Evolutionary conservation across 2,797 vertebrate genomes (phyloP), one percentile per base, ranked within the genome.

Genomic region (Aldrovandia affinis): DNA sequence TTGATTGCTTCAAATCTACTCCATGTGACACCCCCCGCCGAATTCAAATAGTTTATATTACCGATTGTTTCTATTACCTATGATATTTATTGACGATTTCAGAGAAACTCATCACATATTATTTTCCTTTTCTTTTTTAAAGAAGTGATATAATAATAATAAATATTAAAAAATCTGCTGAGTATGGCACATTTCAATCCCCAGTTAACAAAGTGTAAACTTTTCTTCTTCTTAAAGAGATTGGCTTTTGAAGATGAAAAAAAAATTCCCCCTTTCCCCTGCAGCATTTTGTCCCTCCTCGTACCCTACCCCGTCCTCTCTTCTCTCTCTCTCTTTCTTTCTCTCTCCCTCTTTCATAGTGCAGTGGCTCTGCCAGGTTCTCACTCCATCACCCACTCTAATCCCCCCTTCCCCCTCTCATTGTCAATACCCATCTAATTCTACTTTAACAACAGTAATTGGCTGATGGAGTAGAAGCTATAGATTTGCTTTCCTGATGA

Each of bases 371-470:
- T 86, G 86, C 86, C 83, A 82, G 93, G 90, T 90, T 83, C 63
- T 89, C 92, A 90, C 93, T 96, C 94, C 89, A 94, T 93, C 95
- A 92, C 96, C 95, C 96, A 95, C 59, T 91, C 95, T 96, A 96
- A 95, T 96, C 95, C 95, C 93, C n/a, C 91, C 91, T 94, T 52
- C 93, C 93, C 94, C 95, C 95, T 95, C 95, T 93, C 95, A 97
- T 97, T 98, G 98, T 99, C 98, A 98, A 99, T 99, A 99, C 96
- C 96, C 96, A 98, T 99, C 97, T 99, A 99, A 98, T 98, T 99
- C 97, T 96, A 98, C 97, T 98, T 98, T 98, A 99, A 98, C 97
- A 97, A 97, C 97, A 97, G 97, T 99, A 99, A 99, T 99, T 99
- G 98, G 97, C 97, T 98, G 97, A 98, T 99, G 97, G 98, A 97